Evolutionary conservation across 1,140 invertebrate genomes (phyloP), one percentile per base, ranked within the genome.

Genomic region (Drosophila insularis): DNA sequence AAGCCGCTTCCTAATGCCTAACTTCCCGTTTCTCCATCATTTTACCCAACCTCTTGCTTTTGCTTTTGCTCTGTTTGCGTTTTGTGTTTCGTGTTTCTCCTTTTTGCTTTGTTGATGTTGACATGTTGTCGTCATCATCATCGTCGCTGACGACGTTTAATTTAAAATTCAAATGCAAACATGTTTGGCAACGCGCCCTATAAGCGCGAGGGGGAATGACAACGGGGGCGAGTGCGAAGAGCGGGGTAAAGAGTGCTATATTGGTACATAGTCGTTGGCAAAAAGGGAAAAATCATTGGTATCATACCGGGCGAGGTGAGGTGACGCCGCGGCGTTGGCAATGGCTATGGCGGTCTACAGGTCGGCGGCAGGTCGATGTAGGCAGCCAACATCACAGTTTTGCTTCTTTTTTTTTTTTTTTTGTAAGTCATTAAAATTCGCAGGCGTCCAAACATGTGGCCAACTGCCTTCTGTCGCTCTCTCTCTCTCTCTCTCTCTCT

Each of bases 121-220:
- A 78, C 71, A 80, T 80, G 78, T 80, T 69, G 59, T 63, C 69
- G 70, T 72, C 69, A 70, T 71, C 71, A 56, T 71, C 71, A 56
- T 71, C 66, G 63, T 71, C 63, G 71, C 59, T 68, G 39, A 50
- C 68, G 66, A 71, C 75, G 80, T 82, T 82, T 82, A 84, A 87
- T 87, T 84, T 80, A 80, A 89, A 87, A 87, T 89, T 87, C 73
- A 87, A 87, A 87, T 89, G 69, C 80, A 82, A 87, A 89, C 72
- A 78, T 78, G 76, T 80, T 84, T 78, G 70, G 64, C 77, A 80
- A 78, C 75, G 63, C 61, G 68, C 63, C 50, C 59, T 27, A 3
- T 27, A 5, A 27, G 1, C 27, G 27, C 27, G 27, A 27, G 27
- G 58, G 74, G 43, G 32, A 63, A 39, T 62, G 39, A 50, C 27